Evolutionary conservation across 2,113 vertebrate species (phyloP).

Genomic region (Rattus rattus): DNA sequence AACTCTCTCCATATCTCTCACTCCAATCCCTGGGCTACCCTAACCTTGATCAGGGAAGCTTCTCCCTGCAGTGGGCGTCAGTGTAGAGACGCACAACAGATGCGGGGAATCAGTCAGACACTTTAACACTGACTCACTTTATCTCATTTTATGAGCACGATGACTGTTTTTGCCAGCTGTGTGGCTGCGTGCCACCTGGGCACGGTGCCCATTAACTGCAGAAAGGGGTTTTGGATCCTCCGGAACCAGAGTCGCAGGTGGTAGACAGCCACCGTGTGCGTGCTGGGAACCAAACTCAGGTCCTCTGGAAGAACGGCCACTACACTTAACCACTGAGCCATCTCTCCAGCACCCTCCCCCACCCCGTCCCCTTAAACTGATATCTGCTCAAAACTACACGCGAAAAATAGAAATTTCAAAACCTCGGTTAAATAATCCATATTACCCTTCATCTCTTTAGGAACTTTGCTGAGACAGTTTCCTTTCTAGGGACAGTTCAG

Average conservation of each 20-base stretch:
- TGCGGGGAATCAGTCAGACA: no score
- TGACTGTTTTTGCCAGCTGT: neutral
- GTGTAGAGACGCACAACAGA: neutral
- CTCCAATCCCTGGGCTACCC: neutral
- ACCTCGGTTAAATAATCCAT: neutral
- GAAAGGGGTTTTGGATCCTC: neutral
- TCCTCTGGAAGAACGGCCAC: neutral
- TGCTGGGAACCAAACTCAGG: neutral
- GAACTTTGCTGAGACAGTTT: neutral
- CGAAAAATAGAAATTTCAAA: constrained; percentile 10
- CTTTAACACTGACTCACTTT: neutral
- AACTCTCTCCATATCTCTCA: neutral
- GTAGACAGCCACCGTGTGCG: neutral
- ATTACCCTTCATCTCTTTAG: constrained; percentile 25
- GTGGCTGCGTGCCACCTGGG: neutral
- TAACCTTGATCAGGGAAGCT: neutral
- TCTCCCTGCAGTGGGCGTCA: no score
- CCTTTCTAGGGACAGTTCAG: constrained; percentile 10
- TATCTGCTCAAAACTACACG: neutral
- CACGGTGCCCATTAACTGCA: no score
- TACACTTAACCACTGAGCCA: neutral
- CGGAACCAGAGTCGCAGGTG: no score
- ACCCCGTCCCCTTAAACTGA: neutral
- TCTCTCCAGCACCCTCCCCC: no score
- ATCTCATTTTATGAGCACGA: neutral